Base-by-base conservation (phyloP, 2,113 vertebrate species). In the Alaudala cheleensis region DNA sequence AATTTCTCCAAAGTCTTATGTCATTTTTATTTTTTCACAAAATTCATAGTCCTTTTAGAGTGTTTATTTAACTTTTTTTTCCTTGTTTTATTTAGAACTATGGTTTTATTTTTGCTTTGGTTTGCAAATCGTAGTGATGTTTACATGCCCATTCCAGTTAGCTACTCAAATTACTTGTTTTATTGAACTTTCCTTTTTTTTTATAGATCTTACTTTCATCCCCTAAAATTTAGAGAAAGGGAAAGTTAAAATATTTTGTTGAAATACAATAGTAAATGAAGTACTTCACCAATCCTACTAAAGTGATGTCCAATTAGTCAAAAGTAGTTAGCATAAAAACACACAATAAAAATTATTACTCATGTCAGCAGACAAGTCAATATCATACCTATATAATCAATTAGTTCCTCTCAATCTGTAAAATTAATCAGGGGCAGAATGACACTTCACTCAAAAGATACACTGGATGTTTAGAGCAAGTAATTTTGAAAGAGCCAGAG, bases 291-390 rank as follows among this genome's bases (percentile, higher is more conserved):
- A 56, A 49, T 49, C 49, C 39, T 53, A n/a, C 34, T 8, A 14
- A 87, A 81, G 3, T 40, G 49, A 81, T 85, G 31, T 7, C 26
- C 1, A 74, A 58, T 81, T 87, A 89, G 26, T 84, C 51, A 70
- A 79, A 89, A 87, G 39, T 64, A 84, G n/a, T 71, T 89, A 79
- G n/a, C 40, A 76, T 76, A 71, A 87, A 91, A 39, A 87, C 53
- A 37, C 29, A 74, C 13, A 91, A 69, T 93, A 88, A 89, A 89
- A 94, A 87, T 94, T 21, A 76, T 67, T 93, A 76, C 22, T 34
- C 49, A 37, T 76, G 40, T 64, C 81, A 91, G 49, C 47, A 87
- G 78, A 79, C 6, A 4, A 60, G 89, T 94, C 81, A 81, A 81
- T 91, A 79, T 28, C n/a, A 14, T 62, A 74, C 40, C 69, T 56